These are phyloP conservation scores for Platynereis dumerilii DNA, from an alignment of 2,888 invertebrate species.

Conservation along the genomic window DNA sequence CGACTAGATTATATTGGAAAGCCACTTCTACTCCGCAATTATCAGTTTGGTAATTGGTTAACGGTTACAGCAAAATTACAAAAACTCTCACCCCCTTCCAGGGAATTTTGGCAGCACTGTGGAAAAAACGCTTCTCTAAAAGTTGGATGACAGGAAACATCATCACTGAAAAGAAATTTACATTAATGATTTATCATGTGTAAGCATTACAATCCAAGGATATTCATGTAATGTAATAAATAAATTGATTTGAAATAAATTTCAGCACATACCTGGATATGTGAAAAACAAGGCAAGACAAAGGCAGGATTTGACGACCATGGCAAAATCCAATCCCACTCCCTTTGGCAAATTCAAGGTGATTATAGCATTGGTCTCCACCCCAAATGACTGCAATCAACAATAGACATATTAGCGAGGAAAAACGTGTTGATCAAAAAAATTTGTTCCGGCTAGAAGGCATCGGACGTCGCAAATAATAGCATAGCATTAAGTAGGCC, in stretches of 20 bases:
- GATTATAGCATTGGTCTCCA: constrained; percentile 64
- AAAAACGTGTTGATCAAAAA: background rate
- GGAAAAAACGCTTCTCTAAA: constrained; percentile 52
- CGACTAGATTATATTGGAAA: too few relatives aligned
- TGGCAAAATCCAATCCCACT: constrained; percentile 58
- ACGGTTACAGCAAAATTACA: too few relatives aligned
- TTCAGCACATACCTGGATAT: constrained; percentile 61
- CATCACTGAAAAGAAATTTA: constrained; percentile 55
- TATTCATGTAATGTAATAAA: background rate
- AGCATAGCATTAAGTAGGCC: background rate
- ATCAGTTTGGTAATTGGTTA: too few relatives aligned
- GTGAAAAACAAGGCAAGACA: constrained; percentile 65
- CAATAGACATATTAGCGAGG: background rate
- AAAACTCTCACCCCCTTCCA: constrained; percentile 60
- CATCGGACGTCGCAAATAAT: background rate
- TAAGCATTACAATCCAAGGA: background rate
- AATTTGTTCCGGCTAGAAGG: background rate
- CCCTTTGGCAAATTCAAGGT: constrained; percentile 63
- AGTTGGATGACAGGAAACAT: constrained; percentile 62
- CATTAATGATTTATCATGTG: background rate
- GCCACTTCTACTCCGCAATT: too few relatives aligned
- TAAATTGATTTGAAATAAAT: background rate
- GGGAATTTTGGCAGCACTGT: constrained; percentile 45
- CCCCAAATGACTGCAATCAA: constrained; percentile 59
- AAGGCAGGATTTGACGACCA: constrained; percentile 64